Conservation (phyloP, 2,113 vertebrate species). For the Hippoglossus stenolepis region DNA sequence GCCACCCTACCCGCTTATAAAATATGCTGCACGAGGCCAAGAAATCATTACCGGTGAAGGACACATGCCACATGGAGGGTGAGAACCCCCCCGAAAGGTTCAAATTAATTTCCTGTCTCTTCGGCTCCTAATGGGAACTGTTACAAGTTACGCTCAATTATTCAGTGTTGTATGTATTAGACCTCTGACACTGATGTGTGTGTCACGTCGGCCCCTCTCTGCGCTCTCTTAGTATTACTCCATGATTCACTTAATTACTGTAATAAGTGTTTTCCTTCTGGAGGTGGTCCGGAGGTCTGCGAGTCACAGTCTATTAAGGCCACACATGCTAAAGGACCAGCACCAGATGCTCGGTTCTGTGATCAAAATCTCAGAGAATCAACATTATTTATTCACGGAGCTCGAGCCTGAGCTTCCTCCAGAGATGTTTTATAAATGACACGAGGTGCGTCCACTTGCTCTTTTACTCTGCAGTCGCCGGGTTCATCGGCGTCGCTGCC, state of each 20-base stretch:
- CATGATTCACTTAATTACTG: constrained; percentile 76
- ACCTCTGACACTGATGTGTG: constrained; percentile 10
- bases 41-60: constrained; percentile 60
- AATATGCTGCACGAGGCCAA: constrained; percentile 63
- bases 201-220: constrained; percentile 23
- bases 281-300: constrained; percentile 68
- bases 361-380: constrained; percentile 52
- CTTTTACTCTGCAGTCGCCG: no score
- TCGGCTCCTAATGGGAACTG: constrained; percentile 35
- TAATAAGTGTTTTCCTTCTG: constrained; percentile 76
- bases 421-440: neutral
- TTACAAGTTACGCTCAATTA: constrained; percentile 41
- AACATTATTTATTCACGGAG: constrained; percentile 43
- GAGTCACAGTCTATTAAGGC: constrained; percentile 71
- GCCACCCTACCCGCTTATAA: constrained; percentile 65
- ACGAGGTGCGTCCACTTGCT: neutral
- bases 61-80: neutral
- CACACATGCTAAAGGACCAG: constrained; percentile 54
- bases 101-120: constrained; percentile 48
- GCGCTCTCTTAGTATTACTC: constrained; percentile 48
- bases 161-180: constrained; percentile 32
- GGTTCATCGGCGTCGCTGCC: no score
- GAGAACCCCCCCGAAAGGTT: constrained; percentile 19
- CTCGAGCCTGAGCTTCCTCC: neutral
- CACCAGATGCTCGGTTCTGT: constrained; percentile 60